Percentiles rank a stretch among this genome's conserved stretches.
Evolutionary conservation across 2,113 vertebrate genomes (phyloP).

Genomic region (Agelaius phoeniceus): DNA sequence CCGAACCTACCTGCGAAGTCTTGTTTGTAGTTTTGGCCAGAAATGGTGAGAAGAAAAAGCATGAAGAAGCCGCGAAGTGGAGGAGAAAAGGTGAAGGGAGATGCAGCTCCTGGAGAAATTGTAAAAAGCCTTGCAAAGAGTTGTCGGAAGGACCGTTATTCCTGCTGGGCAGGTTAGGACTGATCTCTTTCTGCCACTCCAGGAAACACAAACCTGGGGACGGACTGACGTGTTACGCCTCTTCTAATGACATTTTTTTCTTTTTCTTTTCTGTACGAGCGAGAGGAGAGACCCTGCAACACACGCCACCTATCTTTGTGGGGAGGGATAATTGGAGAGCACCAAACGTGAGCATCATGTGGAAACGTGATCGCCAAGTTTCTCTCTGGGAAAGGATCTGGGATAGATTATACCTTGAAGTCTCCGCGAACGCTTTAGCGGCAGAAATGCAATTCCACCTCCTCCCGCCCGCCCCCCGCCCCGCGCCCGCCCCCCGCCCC

Average conservation of each 20-base stretch:
- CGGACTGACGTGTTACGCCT: slow-evolving; percentile 99
- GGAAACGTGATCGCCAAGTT: slow-evolving; percentile 93
- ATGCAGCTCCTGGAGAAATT: slow-evolving; percentile 91
- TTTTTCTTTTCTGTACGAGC: slow-evolving; percentile 92
- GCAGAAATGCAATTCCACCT: slow-evolving; percentile 87
- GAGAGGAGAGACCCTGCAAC: slow-evolving; percentile 95
- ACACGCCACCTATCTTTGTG: slow-evolving; percentile 99
- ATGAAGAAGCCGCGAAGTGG: slow-evolving; percentile 86
- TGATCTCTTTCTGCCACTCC: slow-evolving; percentile 99
- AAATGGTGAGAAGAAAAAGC: slow-evolving; percentile 84
- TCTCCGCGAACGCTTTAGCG: slow-evolving; percentile 85
- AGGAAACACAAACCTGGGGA: slow-evolving; percentile 99
- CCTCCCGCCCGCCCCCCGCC: slow-evolving; percentile 11
- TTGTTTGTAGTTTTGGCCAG: slow-evolving; percentile 84
- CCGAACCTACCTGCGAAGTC: slow-evolving; percentile 89
- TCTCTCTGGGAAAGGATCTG: slow-evolving; percentile 90
- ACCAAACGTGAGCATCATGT: slow-evolving; percentile 99
- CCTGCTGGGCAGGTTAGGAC: slow-evolving; percentile 99
- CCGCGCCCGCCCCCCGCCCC: no score
- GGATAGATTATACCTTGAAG: slow-evolving; percentile 92
- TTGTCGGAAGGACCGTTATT: slow-evolving; percentile 97
- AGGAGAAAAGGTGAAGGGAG: slow-evolving; percentile 82
- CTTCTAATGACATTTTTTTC: slow-evolving; percentile 99
- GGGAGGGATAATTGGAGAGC: slow-evolving; percentile 99
- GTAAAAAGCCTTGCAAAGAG: slow-evolving; percentile 91